phyloP scores from a whole-genome alignment of 2,113 vertebrate genomes.

The Sarotherodon lohbergeri region DNA sequence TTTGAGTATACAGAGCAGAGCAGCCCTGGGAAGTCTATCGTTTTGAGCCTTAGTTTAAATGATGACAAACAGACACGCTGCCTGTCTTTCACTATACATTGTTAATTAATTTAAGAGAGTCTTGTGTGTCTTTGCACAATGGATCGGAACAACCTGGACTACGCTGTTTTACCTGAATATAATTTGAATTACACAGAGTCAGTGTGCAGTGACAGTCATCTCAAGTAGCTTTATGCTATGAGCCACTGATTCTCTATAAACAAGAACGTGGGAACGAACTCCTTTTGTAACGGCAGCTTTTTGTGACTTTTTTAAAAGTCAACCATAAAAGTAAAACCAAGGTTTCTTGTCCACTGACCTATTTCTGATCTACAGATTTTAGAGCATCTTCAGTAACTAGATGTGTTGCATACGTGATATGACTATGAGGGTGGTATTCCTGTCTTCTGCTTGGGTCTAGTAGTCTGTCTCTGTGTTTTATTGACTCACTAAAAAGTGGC shows the following conservation, averaged over 20 bases:
- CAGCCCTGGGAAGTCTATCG: background rate
- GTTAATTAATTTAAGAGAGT: background rate
- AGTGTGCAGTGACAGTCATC: background rate
- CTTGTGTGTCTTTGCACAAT: background rate
- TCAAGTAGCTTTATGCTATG: background rate
- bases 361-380: background rate
- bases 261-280: background rate
- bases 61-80: background rate
- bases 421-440: background rate
- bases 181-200: background rate
- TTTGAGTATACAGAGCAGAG: background rate
- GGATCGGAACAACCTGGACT: background rate
- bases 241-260: background rate
- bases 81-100: background rate
- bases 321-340: background rate
- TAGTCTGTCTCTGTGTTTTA: background rate
- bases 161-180: background rate
- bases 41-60: background rate
- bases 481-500: background rate
- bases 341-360: background rate
- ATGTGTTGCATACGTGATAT: background rate
- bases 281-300: background rate
- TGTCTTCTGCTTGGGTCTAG: background rate
- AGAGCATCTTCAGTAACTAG: background rate
- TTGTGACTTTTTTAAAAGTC: background rate